A percentile compares a stretch with the other conserved stretches of the same genome.
These are phyloP conservation scores for Ormia ochracea DNA, from an alignment of 2,888 invertebrate species.

Conservation along the genomic window DNA sequence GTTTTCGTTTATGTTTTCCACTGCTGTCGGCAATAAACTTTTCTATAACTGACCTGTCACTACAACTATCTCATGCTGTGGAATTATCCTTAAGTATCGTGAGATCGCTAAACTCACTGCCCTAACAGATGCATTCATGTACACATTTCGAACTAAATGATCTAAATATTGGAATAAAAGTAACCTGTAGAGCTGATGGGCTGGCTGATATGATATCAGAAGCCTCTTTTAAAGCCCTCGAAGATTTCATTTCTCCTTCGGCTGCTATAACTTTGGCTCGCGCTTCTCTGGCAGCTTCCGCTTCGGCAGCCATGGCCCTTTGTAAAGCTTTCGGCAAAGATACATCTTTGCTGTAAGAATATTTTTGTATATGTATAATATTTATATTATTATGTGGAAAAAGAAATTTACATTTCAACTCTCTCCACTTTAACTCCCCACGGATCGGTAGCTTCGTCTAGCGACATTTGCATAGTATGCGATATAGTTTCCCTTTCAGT, in stretches of 20 bases:
- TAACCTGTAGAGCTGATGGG: conserved; percentile 82
- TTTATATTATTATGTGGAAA: too few species aligned
- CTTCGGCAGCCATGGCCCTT: conserved; percentile 89
- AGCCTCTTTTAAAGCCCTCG: conserved; percentile 88
- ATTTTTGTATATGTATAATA: neutral
- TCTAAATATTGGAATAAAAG: too few species aligned
- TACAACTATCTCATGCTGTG: too few species aligned
- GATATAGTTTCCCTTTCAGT: conserved; percentile 95
- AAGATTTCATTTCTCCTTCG: conserved; percentile 89
- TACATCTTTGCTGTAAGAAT: conserved; percentile 83
- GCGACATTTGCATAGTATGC: conserved; percentile 89
- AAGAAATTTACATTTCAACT: conserved; percentile 89
- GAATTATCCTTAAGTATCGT: too few species aligned
- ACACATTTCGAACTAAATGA: too few species aligned
- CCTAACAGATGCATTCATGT: too few species aligned
- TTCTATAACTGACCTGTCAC: too few species aligned
- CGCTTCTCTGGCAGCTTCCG: conserved; percentile 87
- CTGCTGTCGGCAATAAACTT: too few species aligned
- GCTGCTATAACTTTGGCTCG: conserved; percentile 81
- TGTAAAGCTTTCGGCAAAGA: conserved; percentile 86
- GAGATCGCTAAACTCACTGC: too few species aligned
- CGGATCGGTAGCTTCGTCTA: conserved; percentile 85
- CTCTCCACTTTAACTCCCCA: conserved; percentile 96
- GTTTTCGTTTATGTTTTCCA: too few species aligned
- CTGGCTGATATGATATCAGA: conserved; percentile 87